phyloP scores from a whole-genome alignment of 2,888 invertebrate species.

The Drosophila peninsularis region DNA sequence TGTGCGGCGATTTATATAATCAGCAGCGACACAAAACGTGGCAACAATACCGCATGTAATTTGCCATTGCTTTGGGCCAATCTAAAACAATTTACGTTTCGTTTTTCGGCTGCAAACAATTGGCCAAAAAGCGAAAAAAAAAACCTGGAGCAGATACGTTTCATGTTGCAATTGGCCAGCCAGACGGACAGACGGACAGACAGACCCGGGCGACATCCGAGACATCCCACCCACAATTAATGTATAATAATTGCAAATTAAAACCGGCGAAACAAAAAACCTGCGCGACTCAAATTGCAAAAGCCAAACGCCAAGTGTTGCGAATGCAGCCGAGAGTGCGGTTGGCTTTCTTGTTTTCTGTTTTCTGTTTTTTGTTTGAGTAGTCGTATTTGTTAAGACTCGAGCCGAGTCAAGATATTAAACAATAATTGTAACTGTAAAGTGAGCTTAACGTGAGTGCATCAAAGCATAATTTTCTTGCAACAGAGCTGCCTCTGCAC shows the following conservation, averaged over 20 bases:
- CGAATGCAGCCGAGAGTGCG: constrained; percentile 51
- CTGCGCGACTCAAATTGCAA: constrained; percentile 65
- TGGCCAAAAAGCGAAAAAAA: constrained; percentile 4
- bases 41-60: constrained; percentile 72
- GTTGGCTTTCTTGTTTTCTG: constrained; percentile 16
- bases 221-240: constrained; percentile 76
- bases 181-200: constrained; percentile 4
- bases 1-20: constrained; percentile 73
- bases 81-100: constrained; percentile 77
- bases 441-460: constrained; percentile 80
- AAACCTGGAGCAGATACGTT: constrained; percentile 22
- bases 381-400: constrained; percentile 62
- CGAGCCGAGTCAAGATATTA: constrained; percentile 70
- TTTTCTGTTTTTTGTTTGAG: constrained; percentile 17
- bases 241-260: constrained; percentile 77
- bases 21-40: constrained; percentile 76
- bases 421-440: constrained; percentile 81
- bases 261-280: constrained; percentile 54
- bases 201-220: constrained; percentile 55
- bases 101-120: constrained; percentile 44
- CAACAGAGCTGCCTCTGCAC: constrained; percentile 60
- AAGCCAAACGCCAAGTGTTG: constrained; percentile 64
- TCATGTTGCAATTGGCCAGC: constrained; percentile 47
- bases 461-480: constrained; percentile 81
- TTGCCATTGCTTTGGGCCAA: constrained; percentile 60